phyloP scores from a whole-genome alignment of 2,888 invertebrate genomes.

The Diploptera punctata region DNA sequence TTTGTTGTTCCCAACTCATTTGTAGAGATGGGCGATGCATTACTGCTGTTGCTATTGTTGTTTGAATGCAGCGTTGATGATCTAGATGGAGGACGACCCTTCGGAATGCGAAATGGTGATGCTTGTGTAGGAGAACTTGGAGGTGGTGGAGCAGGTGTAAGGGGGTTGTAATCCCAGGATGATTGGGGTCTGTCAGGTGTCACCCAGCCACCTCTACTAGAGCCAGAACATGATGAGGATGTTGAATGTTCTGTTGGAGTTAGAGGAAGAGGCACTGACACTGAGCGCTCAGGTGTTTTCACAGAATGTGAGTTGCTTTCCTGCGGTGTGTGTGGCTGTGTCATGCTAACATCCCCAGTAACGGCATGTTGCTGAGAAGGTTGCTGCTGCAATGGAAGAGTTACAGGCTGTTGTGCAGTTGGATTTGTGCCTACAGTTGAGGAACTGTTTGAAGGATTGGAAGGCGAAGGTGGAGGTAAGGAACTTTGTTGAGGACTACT shows the following conservation, averaged over 20 bases:
- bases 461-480: slow-evolving; percentile 25
- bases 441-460: slow-evolving; percentile 7
- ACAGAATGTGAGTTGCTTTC: slow-evolving; percentile 19
- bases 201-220: slow-evolving; percentile 37
- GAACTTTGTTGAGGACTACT: slow-evolving; percentile 36
- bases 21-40: slow-evolving; percentile 5
- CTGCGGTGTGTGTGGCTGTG: slow-evolving; percentile 11
- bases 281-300: slow-evolving; percentile 36
- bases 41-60: slow-evolving; percentile 1
- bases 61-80: slow-evolving; percentile 32
- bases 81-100: slow-evolving; percentile 68
- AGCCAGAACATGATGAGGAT: slow-evolving; percentile 32
- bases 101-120: slow-evolving; percentile 68
- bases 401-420: neutral
- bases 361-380: neutral
- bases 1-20: slow-evolving; percentile 14
- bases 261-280: slow-evolving; percentile 28
- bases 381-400: neutral
- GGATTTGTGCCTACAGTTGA: neutral
- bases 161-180: slow-evolving; percentile 40
- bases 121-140: slow-evolving; percentile 48
- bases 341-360: neutral
- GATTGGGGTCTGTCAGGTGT: slow-evolving; percentile 36
- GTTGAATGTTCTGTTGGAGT: slow-evolving; percentile 33
- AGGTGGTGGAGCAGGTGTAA: slow-evolving; percentile 43